These are phyloP conservation scores for Astropecten irregularis DNA, from an alignment of 53 echinoderm and acorn worm genomes.

Conservation along the genomic window DNA sequence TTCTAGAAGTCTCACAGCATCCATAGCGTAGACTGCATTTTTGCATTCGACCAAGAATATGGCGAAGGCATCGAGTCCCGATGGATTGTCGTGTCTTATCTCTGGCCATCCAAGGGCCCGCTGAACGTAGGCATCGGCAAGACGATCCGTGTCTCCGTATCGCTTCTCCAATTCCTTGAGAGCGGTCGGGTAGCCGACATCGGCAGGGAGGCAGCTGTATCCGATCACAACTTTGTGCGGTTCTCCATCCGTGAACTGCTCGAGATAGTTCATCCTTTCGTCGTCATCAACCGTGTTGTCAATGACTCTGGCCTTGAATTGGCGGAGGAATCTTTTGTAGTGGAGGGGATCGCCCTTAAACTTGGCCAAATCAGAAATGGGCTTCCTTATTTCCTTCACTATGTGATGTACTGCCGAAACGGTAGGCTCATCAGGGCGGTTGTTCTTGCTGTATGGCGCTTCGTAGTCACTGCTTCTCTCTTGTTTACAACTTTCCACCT, in stretches of 20 bases:
- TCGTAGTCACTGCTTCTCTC: background rate
- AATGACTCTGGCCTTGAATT: conserved; percentile 43
- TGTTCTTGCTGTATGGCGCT: background rate
- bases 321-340: conserved; percentile 15
- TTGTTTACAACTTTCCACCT: conserved; percentile 56
- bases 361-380: conserved; percentile 1
- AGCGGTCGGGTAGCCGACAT: conserved; percentile 43
- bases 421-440: background rate
- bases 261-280: conserved; percentile 62
- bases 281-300: conserved; percentile 45
- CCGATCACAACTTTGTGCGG: conserved; percentile 65
- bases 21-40: conserved; percentile 35
- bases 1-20: conserved; percentile 32
- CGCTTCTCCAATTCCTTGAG: conserved; percentile 37
- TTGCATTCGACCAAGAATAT: conserved; percentile 54
- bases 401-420: background rate
- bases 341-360: conserved; percentile 31
- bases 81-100: conserved; percentile 59
- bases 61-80: conserved; percentile 52
- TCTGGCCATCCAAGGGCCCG: conserved; percentile 52
- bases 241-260: conserved; percentile 66
- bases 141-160: conserved; percentile 55
- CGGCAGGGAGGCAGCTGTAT: conserved; percentile 50
- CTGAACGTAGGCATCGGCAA: conserved; percentile 50
- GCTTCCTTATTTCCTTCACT: conserved; percentile 38